A percentile compares a stretch with the other conserved stretches of the same genome.
Conservation (phyloP, 2,113 vertebrate species). For the Pseudorectes ferrugineus region DNA sequence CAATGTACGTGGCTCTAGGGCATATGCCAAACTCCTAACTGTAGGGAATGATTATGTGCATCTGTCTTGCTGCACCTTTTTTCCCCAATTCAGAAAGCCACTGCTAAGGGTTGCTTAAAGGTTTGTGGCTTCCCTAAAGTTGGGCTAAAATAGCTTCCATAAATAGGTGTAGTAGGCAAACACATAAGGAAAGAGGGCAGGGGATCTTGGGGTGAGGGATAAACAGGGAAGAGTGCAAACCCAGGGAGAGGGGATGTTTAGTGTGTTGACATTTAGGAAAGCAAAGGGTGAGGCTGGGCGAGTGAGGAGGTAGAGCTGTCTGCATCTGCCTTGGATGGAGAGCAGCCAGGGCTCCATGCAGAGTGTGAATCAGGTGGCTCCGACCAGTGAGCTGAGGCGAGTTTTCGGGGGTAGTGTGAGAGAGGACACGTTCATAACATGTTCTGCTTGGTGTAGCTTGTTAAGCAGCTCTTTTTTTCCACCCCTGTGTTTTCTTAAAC, state of each 20-base stretch:
- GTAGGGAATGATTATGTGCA: not conserved
- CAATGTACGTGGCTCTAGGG: not conserved
- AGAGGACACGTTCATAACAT: not conserved
- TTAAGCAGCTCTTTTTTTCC: not conserved
- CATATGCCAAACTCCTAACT: not conserved
- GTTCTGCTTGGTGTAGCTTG: not conserved
- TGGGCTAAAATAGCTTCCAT: not conserved
- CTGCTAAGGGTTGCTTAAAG: not conserved
- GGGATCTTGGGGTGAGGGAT: not conserved
- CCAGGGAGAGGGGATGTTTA: not conserved
- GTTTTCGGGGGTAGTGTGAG: not conserved
- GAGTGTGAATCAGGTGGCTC: not conserved
- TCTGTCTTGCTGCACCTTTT: not conserved
- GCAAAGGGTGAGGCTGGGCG: not conserved
- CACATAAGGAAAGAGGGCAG: not conserved
- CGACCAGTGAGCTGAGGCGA: not conserved
- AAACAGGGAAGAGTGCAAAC: not conserved
- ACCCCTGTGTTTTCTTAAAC: conserved; percentile 3
- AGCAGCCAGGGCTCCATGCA: not conserved
- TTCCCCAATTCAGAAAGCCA: not conserved
- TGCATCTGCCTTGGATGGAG: not conserved
- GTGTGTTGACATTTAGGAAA: not conserved
- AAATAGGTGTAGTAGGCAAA: not conserved
- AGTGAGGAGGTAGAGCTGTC: not conserved
- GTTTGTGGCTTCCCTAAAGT: not conserved